Conservation (phyloP, 1,140 invertebrate species). For the Drosophila rhopaloa region DNA sequence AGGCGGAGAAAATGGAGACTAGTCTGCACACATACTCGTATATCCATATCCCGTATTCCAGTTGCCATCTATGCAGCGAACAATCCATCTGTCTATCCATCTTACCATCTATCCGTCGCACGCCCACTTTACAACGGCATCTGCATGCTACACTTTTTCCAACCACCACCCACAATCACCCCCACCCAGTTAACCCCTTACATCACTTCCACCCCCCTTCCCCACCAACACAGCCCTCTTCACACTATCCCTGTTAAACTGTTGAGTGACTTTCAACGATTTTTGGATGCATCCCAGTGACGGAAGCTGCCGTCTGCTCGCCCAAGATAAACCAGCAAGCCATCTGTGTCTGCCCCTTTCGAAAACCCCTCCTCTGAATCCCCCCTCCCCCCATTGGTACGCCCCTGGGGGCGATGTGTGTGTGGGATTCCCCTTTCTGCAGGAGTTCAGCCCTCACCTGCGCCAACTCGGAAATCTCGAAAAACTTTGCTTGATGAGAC, state of each 20-base stretch:
- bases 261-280: conserved; percentile 80
- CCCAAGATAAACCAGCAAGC: conserved; percentile 64
- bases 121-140: conserved; percentile 21
- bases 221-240: neutral
- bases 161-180: neutral
- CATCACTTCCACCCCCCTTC: too few species aligned
- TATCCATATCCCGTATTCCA: conserved; percentile 14
- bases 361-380: neutral
- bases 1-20: neutral
- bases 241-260: conserved; percentile 64
- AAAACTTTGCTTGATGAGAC: conserved; percentile 50
- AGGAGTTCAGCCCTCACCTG: conserved; percentile 26
- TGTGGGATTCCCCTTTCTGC: conserved; percentile 2
- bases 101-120: conserved; percentile 28
- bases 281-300: conserved; percentile 66
- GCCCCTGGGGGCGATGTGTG: neutral
- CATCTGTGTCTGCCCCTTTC: conserved; percentile 16
- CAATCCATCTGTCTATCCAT: conserved; percentile 31
- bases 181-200: neutral
- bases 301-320: conserved; percentile 63
- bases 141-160: conserved; percentile 18
- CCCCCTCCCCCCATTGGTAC: neutral
- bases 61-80: conserved; percentile 11
- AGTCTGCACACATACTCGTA: neutral
- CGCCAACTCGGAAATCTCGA: conserved; percentile 37